Conservation (phyloP, 2,113 vertebrate species). For the Bubo blakistoni region DNA sequence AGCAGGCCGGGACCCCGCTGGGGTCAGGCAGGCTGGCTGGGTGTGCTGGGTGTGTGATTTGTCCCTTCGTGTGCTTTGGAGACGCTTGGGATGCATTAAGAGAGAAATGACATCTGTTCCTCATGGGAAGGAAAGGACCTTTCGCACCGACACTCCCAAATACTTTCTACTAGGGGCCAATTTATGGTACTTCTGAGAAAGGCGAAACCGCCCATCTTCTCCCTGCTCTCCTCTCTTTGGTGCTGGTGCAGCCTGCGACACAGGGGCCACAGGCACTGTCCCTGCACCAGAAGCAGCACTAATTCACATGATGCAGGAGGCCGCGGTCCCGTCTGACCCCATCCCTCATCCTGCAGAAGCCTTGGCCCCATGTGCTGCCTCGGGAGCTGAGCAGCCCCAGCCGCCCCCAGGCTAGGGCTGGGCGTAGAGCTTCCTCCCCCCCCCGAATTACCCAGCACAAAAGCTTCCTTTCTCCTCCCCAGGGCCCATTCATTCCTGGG, state of each 20-base stretch:
- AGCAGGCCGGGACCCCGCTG: not conserved
- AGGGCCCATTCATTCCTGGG: not conserved
- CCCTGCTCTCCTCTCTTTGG: not conserved
- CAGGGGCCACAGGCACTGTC: not conserved
- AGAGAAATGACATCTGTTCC: not conserved
- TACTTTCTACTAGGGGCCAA: not conserved
- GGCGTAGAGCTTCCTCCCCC: not conserved
- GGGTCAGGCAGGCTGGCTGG: not conserved
- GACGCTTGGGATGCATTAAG: not conserved
- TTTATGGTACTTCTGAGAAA: not conserved
- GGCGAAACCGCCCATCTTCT: not conserved
- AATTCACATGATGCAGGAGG: fast-evolving
- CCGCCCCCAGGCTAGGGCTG: not conserved
- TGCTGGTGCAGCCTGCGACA: not conserved
- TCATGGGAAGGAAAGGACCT: not conserved
- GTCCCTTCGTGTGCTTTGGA: not conserved
- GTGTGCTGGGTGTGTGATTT: fast-evolving
- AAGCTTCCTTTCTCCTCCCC: not conserved
- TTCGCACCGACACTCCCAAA: not conserved
- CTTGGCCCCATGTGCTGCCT: not conserved
- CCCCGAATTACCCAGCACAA: not conserved
- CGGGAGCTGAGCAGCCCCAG: not conserved
- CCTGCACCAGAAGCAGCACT: not conserved
- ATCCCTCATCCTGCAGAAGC: not conserved
- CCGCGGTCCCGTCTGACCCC: fast-evolving